Evolutionary conservation across 2,888 invertebrate genomes (phyloP), one percentile per base, ranked within the genome.

Genomic region (Drosophila demipolita): DNA sequence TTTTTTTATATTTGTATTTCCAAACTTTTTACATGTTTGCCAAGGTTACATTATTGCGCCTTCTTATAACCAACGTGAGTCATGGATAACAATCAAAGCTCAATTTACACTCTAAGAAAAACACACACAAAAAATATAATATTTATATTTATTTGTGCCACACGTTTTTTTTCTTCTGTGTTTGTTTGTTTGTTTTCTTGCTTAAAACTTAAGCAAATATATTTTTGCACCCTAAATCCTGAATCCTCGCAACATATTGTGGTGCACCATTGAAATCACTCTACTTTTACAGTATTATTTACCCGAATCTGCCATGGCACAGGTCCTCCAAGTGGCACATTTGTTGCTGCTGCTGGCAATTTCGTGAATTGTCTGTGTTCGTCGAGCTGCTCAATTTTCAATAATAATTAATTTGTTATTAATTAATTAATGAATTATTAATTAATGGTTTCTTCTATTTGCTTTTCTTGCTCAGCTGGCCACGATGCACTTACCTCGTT

Each of bases 401-500:
- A 29, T 29, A 29, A 29, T 29, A 29, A 6, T 29, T 29, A 5
- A 0, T 29, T 29, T 29, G 1, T 29, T 29, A 29, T 5, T 29
- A 29, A 29, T 29, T 29, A 29, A 29, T 29, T 23, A 29, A 29
- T 7, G 5, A 29, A 5, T 29, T 29, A 29, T 29, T 29, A 29
- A 29, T 29, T 15, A 29, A 29, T 7, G 20, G 42, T 23, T 33
- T 23, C 8, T 36, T 29, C 17, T 15, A 38, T 45, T 35, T 15
- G 12, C 2, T 7, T 3, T 49, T 7, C 12, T 49, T 1, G 26
- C 3, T 12, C 23, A 92, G 91, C 88, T 92, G 97, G 97, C 23
- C 96, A 98, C 92, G 98, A 98, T 93, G 97, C 98, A 1, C 95
- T 98, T 90, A 96, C 96, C 38, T 97, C 97, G 59, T 94, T 98